Evolutionary conservation across 2,888 invertebrate species (phyloP).

Genomic region (Tenthredo distinguenda): DNA sequence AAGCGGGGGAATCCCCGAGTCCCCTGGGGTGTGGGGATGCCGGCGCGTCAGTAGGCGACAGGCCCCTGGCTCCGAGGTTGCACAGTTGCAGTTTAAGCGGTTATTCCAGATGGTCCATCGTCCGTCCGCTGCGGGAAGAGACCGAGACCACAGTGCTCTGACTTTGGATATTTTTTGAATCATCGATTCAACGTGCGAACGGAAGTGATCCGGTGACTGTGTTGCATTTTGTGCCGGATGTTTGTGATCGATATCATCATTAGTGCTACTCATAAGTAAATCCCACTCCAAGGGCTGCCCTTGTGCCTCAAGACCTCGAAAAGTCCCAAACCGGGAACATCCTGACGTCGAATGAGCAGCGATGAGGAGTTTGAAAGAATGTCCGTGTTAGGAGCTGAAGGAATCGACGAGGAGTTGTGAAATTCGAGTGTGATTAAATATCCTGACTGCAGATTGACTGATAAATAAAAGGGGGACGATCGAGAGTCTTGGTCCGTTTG

Average conservation of each 20-base stretch:
- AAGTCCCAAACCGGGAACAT: background rate
- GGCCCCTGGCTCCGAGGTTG: conserved; percentile 69
- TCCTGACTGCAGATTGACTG: background rate
- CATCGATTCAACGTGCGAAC: background rate
- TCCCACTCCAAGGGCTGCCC: background rate
- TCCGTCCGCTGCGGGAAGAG: background rate
- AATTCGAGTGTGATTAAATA: background rate
- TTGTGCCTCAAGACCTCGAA: background rate
- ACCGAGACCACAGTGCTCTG: background rate
- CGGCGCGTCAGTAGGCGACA: conserved; percentile 69
- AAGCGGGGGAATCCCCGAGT: conserved; percentile 46
- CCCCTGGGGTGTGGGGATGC: conserved; percentile 69
- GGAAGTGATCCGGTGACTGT: conserved; percentile 18
- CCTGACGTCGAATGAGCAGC: background rate
- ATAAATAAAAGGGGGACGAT: background rate
- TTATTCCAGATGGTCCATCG: conserved; percentile 17
- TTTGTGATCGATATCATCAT: conserved; percentile 9
- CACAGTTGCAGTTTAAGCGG: conserved; percentile 55
- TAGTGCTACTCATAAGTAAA: conserved; percentile 9
- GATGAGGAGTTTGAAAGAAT: background rate
- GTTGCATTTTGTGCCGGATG: conserved; percentile 1
- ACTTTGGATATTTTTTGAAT: background rate
- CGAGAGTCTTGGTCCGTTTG: background rate
- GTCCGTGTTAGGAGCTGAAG: background rate
- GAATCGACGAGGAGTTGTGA: background rate